phyloP scores from a whole-genome alignment of 2,797 vertebrate species.

The Nyctalus aviator region DNA sequence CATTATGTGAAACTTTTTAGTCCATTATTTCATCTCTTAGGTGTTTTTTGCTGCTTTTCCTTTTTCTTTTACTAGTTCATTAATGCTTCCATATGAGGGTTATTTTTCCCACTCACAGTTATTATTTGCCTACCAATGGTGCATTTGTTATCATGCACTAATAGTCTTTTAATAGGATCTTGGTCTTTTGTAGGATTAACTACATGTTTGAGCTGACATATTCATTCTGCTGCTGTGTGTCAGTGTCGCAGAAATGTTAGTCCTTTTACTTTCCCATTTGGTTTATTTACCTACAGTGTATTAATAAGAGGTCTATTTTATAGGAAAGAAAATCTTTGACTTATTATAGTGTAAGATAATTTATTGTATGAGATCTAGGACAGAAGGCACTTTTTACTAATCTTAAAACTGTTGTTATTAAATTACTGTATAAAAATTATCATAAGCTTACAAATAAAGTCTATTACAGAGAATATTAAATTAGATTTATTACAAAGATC shows the following conservation, averaged over 20 bases:
- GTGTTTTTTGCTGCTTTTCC: neutral
- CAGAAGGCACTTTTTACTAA: neutral
- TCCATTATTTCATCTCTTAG: neutral
- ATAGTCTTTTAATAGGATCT: neutral
- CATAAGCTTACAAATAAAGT: neutral
- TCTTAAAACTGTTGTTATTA: conserved; percentile 10
- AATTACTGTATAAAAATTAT: neutral
- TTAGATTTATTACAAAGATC: neutral
- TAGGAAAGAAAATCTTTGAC: neutral
- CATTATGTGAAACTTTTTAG: neutral
- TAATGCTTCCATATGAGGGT: neutral
- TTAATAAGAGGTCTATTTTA: neutral
- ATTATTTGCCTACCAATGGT: neutral
- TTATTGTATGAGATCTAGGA: neutral
- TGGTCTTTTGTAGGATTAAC: neutral
- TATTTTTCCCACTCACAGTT: neutral
- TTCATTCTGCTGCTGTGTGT: neutral
- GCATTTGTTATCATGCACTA: neutral
- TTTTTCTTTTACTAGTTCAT: neutral
- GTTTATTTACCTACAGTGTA: neutral
- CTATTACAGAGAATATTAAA: neutral
- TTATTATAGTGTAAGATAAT: neutral
- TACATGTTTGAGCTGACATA: neutral
- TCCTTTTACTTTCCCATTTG: neutral
- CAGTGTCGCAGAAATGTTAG: neutral